Percentiles rank a stretch among this genome's conserved stretches.
Conservation (phyloP, 1,140 invertebrate genomes). For the Reticulitermes speratus region DNA sequence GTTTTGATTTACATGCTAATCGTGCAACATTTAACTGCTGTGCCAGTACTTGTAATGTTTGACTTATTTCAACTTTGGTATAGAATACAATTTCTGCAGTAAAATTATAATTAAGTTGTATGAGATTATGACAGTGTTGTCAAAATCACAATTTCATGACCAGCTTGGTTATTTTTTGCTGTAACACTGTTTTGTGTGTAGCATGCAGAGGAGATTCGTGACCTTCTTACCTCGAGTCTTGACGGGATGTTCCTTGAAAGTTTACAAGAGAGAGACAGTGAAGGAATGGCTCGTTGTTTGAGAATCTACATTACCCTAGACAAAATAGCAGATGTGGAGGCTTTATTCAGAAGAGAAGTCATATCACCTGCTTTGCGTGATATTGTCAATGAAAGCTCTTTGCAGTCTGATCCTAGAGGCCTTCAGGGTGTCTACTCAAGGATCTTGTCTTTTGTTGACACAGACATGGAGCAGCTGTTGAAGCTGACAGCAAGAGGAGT, state of each 20-base stretch:
- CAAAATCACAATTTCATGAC: neutral
- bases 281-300: constrained; percentile 59
- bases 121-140: too few relatives aligned
- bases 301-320: constrained; percentile 66
- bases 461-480: constrained; percentile 60
- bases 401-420: constrained; percentile 69
- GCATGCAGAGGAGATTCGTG: constrained; percentile 53
- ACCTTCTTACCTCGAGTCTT: constrained; percentile 56
- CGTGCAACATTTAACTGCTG: too few relatives aligned
- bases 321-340: constrained; percentile 68
- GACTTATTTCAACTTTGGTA: too few relatives aligned
- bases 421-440: constrained; percentile 72
- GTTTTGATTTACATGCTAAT: too few relatives aligned
- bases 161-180: neutral
- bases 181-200: constrained; percentile 30
- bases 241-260: constrained; percentile 61
- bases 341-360: constrained; percentile 66
- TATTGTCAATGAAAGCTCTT: constrained; percentile 71
- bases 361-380: constrained; percentile 69
- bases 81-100: too few relatives aligned
- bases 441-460: constrained; percentile 69
- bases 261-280: constrained; percentile 55
- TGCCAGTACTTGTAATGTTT: too few relatives aligned
- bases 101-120: too few relatives aligned
- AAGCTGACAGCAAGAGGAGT: constrained; percentile 52